Conservation (phyloP, 2,113 vertebrate genomes). For the Phalacrocorax brasilianus region DNA sequence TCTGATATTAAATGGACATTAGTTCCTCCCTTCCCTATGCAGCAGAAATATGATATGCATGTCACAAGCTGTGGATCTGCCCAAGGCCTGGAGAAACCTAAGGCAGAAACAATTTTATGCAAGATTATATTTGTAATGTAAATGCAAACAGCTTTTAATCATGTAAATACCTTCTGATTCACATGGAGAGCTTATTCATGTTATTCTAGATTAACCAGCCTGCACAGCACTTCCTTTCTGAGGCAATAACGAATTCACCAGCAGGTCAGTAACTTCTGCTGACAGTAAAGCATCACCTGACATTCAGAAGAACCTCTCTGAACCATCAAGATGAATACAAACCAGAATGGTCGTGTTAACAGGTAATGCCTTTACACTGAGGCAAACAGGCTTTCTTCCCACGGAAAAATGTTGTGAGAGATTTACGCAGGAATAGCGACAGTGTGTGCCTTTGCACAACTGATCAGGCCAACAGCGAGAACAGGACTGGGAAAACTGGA, state of each 20-base stretch:
- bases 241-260: neutral
- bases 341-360: rapidly evolving
- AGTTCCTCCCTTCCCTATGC: neutral
- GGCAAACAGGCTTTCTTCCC: neutral
- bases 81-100: neutral
- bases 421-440: neutral
- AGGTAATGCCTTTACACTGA: neutral
- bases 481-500: neutral
- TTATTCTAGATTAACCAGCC: neutral
- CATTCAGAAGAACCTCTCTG: neutral
- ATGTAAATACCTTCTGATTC: neutral
- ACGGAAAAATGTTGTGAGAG: rapidly evolving
- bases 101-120: neutral
- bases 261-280: neutral
- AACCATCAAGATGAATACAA: neutral
- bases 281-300: neutral
- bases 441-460: neutral
- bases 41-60: neutral
- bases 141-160: neutral
- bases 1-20: neutral
- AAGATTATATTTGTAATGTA: neutral
- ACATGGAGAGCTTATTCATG: neutral
- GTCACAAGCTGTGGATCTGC: neutral
- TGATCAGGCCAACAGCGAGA: neutral
- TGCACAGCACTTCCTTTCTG: neutral